A percentile compares a stretch with the other conserved stretches of the same genome.
Conservation (phyloP, 2,888 invertebrate genomes). For the Lordiphosa fenestrarum region DNA sequence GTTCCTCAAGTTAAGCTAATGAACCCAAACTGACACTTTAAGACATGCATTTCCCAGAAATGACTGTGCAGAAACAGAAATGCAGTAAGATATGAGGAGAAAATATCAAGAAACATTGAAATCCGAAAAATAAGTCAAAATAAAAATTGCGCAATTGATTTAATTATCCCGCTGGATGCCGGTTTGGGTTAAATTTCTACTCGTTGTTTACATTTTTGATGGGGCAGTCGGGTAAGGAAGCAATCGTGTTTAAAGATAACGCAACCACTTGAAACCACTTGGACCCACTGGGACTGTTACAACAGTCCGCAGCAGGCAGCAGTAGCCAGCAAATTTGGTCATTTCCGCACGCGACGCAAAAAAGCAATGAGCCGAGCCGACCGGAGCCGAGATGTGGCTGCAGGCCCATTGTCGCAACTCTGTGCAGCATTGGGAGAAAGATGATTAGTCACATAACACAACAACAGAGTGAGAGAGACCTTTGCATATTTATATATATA, state of each 20-base stretch:
- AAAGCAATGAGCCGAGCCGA: slow-evolving; percentile 9
- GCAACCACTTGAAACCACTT: slow-evolving; percentile 18
- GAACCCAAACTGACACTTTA: slow-evolving; percentile 21
- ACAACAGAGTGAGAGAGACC: slow-evolving; percentile 7
- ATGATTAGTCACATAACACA: slow-evolving; percentile 26
- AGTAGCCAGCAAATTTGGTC: slow-evolving; percentile 38
- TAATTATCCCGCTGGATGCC: background rate
- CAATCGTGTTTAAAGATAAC: slow-evolving; percentile 24
- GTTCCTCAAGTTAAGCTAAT: slow-evolving; percentile 37
- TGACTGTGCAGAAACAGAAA: too few relatives aligned
- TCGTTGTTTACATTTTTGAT: slow-evolving; percentile 19
- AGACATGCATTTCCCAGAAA: too few relatives aligned
- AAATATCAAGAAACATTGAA: slow-evolving; percentile 21
- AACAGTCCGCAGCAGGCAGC: slow-evolving; percentile 23
- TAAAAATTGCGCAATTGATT: slow-evolving; percentile 19
- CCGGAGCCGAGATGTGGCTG: background rate
- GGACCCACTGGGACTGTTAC: slow-evolving; percentile 3
- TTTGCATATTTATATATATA: slow-evolving; percentile 39
- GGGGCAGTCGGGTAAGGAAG: slow-evolving; percentile 23
- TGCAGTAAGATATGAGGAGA: too few relatives aligned
- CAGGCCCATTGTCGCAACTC: slow-evolving; percentile 42
- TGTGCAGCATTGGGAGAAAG: slow-evolving; percentile 39
- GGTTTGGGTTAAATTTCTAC: slow-evolving; percentile 15
- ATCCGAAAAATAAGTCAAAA: slow-evolving; percentile 11
- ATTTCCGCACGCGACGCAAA: slow-evolving; percentile 59